Base-by-base conservation (phyloP, 2,888 invertebrate genomes). In the Meandrusa payeni region DNA sequence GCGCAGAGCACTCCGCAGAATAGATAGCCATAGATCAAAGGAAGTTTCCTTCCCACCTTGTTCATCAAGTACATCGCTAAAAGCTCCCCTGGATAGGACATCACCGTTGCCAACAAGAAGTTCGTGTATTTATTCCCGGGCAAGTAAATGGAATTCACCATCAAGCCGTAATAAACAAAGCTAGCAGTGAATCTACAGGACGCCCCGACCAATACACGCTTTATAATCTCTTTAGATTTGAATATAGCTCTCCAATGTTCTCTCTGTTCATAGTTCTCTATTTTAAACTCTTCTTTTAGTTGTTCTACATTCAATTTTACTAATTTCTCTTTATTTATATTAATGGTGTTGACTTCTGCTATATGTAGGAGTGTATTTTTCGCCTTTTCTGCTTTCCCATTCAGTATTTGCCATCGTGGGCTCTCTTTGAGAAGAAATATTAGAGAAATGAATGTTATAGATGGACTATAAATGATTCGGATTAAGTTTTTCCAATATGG, bases 1-100 rank as follows among this genome's bases (percentile, higher is more conserved):
- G 78, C 43, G 40, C 77, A 78, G 1, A 76, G 45, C 1, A 51
- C 45, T 1, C 81, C 80, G 41, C 76, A 70, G 1, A 64, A 5
- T 0, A 69, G 34, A 44, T 61, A 83, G 0, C 80, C 79, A 1
- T 58, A 52, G 24, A 74, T 57, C 13, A 85, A 47, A 0, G 83
- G 77, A 41, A 61, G 23, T 42, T 72, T 77, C 28, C 85, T 67
- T 3, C 85, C 85, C 11, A 72, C 47, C 46, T 64, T 80, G 50
- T 78, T 77, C 79, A 85, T 77, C 37, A 74, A 41, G 46, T 74
- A 74, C 53, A 81, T 48, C 0, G 69, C 68, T 1, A 78, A 49
- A 27, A 82, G 38, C 46, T 83, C 82, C 1, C 82, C 85, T 0
- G 82, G 85, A 24, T 78, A 80, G 0, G 80, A 82, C 73, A 80